phyloP scores from a whole-genome alignment of 1,140 invertebrate species.

The Chionoecetes opilio region DNA sequence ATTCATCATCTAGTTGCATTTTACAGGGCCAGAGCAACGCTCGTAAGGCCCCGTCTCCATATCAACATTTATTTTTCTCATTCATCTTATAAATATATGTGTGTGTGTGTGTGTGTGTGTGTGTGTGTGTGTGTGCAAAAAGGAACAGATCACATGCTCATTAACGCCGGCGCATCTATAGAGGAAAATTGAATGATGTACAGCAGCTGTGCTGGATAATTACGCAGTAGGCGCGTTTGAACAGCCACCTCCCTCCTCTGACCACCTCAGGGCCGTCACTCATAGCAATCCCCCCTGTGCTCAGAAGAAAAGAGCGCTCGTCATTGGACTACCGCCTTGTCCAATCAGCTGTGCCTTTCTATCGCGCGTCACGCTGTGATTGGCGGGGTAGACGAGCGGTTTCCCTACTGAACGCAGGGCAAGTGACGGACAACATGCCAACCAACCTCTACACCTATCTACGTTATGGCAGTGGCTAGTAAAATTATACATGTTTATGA shows the following conservation, averaged over 20 bases:
- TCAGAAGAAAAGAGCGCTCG: slow-evolving; percentile 16
- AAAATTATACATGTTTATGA: not conserved
- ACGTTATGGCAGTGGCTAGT: not conserved
- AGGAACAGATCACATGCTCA: not conserved
- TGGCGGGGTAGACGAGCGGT: not conserved
- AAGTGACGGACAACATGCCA: not conserved
- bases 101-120: too few relatives aligned
- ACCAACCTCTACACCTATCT: not conserved
- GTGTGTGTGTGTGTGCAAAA: too few relatives aligned
- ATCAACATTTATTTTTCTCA: too few relatives aligned
- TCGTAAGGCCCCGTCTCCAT: too few relatives aligned
- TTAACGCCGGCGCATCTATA: not conserved
- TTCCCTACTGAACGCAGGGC: not conserved
- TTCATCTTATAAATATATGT: too few relatives aligned
- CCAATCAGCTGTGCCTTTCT: not conserved
- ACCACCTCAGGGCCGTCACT: not conserved
- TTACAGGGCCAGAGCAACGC: too few relatives aligned
- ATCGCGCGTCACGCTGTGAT: not conserved
- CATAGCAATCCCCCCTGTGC: not conserved
- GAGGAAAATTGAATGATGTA: not conserved
- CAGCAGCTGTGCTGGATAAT: too few relatives aligned
- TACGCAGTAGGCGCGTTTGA: not conserved
- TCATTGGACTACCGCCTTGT: not conserved
- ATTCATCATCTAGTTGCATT: too few relatives aligned
- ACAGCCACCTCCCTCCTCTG: not conserved